Percentiles rank a stretch among this genome's conserved stretches.
Evolutionary conservation across 2,888 invertebrate species (phyloP).

Genomic region (Pyrgus malvae): DNA sequence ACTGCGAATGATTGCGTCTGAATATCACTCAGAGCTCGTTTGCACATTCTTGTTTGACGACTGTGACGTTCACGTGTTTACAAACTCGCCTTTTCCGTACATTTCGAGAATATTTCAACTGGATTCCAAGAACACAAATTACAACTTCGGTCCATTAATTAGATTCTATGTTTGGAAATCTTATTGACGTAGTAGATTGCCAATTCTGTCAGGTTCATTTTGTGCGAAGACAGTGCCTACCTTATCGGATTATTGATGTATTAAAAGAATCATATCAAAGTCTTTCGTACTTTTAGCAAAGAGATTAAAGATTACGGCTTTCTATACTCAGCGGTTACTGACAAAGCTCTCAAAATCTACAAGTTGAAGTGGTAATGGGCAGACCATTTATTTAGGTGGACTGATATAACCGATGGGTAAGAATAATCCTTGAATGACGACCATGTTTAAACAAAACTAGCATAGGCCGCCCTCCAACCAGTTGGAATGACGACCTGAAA

Average conservation of each 20-base stretch:
- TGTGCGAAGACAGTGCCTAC: neutral
- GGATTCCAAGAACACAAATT: conserved; percentile 24
- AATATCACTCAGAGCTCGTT: conserved; percentile 68
- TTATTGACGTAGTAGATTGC: conserved; percentile 6
- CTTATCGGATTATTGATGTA: neutral
- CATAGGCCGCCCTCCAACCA: too few relatives aligned
- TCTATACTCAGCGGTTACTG: too few relatives aligned
- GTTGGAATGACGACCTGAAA: too few relatives aligned
- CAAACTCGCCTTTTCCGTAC: conserved; percentile 33
- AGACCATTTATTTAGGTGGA: too few relatives aligned
- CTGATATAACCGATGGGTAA: too few relatives aligned
- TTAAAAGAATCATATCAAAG: too few relatives aligned
- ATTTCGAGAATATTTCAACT: conserved; percentile 13
- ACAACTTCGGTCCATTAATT: conserved; percentile 21
- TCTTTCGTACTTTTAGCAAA: too few relatives aligned
- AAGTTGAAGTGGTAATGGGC: too few relatives aligned
- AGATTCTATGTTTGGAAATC: conserved; percentile 9
- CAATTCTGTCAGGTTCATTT: neutral
- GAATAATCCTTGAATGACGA: too few relatives aligned
- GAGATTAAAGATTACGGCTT: too few relatives aligned
- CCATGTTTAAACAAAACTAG: too few relatives aligned
- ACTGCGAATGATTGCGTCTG: conserved; percentile 67
- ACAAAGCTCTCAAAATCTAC: too few relatives aligned
- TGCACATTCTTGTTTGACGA: conserved; percentile 53
- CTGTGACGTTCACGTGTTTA: conserved; percentile 24